Percentiles rank a stretch among this genome's conserved stretches.
phyloP scores from a whole-genome alignment of 2,888 invertebrate species.

The Cantharis lateralis region DNA sequence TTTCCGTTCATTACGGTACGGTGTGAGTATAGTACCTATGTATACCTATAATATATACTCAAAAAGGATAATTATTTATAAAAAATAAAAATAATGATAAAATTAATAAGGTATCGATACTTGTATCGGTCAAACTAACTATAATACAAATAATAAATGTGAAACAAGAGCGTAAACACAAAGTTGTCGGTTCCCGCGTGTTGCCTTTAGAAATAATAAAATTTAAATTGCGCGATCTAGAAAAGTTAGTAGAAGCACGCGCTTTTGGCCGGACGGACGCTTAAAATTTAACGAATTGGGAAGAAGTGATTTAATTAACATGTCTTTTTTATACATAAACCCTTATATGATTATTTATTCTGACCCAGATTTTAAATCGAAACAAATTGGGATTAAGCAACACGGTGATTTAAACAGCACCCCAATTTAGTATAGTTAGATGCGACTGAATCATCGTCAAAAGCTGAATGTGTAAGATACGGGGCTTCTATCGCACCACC shows the following conservation, averaged over 20 bases:
- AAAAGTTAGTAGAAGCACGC: not conserved
- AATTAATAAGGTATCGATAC: no score
- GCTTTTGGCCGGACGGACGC: not conserved
- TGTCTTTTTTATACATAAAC: not conserved
- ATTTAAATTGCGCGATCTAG: not conserved
- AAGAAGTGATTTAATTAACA: not conserved
- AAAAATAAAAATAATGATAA: no score
- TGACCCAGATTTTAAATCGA: constrained; percentile 56
- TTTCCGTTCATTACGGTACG: no score
- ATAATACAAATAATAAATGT: no score
- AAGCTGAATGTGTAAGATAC: constrained; percentile 32
- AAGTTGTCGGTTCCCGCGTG: not conserved
- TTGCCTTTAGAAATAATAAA: not conserved
- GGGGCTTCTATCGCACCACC: constrained; percentile 31
- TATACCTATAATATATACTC: no score
- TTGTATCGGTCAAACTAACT: no score
- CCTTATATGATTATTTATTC: constrained; percentile 9
- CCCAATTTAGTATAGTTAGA: constrained; percentile 36
- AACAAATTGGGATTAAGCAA: constrained; percentile 56
- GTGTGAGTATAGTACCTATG: no score
- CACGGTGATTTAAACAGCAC: constrained; percentile 55
- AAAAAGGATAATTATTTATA: no score
- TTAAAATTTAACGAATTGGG: not conserved
- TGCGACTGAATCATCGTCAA: constrained; percentile 46
- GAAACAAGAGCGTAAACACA: no score